Conservation (phyloP, 2,113 vertebrate species). For the Donacobius atricapilla region DNA sequence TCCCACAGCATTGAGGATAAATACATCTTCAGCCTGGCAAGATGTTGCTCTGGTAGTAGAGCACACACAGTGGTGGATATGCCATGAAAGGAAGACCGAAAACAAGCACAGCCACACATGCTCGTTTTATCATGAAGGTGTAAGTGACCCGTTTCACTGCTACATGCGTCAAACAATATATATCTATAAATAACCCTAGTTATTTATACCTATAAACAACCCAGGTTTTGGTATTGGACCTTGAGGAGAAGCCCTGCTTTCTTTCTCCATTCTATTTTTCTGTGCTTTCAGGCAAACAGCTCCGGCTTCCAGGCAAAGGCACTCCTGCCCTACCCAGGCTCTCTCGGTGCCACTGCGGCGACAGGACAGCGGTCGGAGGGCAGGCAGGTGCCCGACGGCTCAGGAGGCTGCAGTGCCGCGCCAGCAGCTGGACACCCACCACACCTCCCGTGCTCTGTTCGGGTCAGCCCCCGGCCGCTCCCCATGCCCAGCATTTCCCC, state of each 20-base stretch:
- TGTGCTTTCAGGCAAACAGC: not conserved
- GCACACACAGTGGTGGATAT: accelerated
- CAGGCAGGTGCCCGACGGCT: accelerated
- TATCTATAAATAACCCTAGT: accelerated
- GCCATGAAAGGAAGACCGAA: not conserved
- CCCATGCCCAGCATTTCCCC: accelerated
- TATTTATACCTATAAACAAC: accelerated
- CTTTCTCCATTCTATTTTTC: accelerated
- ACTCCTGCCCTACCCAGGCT: not conserved
- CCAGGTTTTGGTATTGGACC: not conserved
- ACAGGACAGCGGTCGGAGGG: no score
- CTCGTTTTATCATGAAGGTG: not conserved
- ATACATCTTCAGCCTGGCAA: not conserved
- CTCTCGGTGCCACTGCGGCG: not conserved
- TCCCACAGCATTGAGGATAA: not conserved
- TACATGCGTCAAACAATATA: accelerated
- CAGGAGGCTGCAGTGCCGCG: accelerated
- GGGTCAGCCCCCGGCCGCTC: accelerated
- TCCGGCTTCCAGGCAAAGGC: not conserved
- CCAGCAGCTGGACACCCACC: not conserved
- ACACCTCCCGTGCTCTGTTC: accelerated
- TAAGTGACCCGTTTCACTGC: accelerated
- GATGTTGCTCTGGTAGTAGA: accelerated
- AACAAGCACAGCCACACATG: not conserved
- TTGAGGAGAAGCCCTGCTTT: accelerated